Evolutionary conservation across 1,140 invertebrate species (phyloP).

Genomic region (Triops cancriformis): DNA sequence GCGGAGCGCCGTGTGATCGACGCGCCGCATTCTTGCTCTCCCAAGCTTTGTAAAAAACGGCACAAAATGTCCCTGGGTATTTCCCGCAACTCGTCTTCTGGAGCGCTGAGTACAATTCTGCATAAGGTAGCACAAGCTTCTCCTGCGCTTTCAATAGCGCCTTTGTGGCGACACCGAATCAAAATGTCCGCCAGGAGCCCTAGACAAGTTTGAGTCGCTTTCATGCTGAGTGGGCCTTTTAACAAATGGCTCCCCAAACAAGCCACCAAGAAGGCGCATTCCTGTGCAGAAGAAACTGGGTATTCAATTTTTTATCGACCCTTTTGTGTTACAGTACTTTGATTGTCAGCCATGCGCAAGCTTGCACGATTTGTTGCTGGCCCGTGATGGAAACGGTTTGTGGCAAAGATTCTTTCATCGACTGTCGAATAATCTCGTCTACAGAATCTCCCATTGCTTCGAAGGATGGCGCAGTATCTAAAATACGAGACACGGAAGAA

Average conservation of each 20-base stretch:
- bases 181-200: slow-evolving; percentile 54
- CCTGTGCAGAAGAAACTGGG: slow-evolving; percentile 12
- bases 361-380: slow-evolving; percentile 57
- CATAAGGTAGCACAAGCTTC: slow-evolving; percentile 46
- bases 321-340: slow-evolving; percentile 46
- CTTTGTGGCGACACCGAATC: slow-evolving; percentile 65
- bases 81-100: slow-evolving; percentile 27
- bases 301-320: too few relatives aligned
- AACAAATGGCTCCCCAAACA: slow-evolving; percentile 14
- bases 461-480: slow-evolving; percentile 50
- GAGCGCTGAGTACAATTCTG: slow-evolving; percentile 32
- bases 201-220: slow-evolving; percentile 41
- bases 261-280: slow-evolving; percentile 35
- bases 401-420: slow-evolving; percentile 31
- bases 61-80: slow-evolving; percentile 34
- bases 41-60: slow-evolving; percentile 32
- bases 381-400: slow-evolving; percentile 45
- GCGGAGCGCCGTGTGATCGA: slow-evolving; percentile 61
- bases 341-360: slow-evolving; percentile 66
- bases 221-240: background rate
- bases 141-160: slow-evolving; percentile 64
- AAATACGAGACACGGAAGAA: slow-evolving; percentile 27
- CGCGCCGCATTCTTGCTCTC: slow-evolving; percentile 31
- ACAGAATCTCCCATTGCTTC: slow-evolving; percentile 51
- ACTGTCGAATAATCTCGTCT: slow-evolving; percentile 37